Evolutionary conservation across 2,888 invertebrate species (phyloP).

Genomic region (Homarus gammarus): DNA sequence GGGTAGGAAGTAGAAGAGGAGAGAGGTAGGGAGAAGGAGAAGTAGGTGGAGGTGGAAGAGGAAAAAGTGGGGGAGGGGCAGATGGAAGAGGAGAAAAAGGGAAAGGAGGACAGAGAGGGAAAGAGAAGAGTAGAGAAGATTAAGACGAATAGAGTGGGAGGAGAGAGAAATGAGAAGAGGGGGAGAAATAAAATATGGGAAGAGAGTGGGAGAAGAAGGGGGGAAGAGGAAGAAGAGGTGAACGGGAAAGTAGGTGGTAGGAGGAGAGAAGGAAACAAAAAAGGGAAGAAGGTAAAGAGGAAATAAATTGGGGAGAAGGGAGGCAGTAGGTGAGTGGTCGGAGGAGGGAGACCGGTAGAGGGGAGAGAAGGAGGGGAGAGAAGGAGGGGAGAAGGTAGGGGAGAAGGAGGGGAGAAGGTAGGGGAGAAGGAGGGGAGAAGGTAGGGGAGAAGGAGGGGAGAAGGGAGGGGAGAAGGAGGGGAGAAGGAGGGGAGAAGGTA

Average conservation of each 20-base stretch:
- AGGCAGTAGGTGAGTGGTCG: not conserved
- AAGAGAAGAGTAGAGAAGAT: not conserved
- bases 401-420: not conserved
- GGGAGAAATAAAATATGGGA: not conserved
- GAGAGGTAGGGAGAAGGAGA: conserved; percentile 29
- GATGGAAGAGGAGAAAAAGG: not conserved
- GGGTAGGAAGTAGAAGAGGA: conserved; percentile 22
- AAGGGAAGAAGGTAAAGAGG: not conserved
- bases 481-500: not conserved
- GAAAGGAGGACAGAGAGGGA: not conserved
- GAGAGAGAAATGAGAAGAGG: not conserved
- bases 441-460: not conserved
- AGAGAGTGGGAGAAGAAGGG: conserved; percentile 5
- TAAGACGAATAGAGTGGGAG: not conserved
- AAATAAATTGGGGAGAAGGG: not conserved
- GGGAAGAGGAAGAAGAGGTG: not conserved
- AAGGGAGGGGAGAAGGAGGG: not conserved
- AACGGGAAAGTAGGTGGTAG: not conserved
- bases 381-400: not conserved
- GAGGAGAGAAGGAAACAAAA: no score
- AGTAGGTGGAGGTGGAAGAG: conserved; percentile 8
- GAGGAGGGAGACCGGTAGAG: no score
- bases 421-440: no score
- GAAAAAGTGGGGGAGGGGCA: not conserved
- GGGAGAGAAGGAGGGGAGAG: not conserved